Evolutionary conservation across 2,113 vertebrate genomes (phyloP).

Genomic region (Ondatra zibethicus): DNA sequence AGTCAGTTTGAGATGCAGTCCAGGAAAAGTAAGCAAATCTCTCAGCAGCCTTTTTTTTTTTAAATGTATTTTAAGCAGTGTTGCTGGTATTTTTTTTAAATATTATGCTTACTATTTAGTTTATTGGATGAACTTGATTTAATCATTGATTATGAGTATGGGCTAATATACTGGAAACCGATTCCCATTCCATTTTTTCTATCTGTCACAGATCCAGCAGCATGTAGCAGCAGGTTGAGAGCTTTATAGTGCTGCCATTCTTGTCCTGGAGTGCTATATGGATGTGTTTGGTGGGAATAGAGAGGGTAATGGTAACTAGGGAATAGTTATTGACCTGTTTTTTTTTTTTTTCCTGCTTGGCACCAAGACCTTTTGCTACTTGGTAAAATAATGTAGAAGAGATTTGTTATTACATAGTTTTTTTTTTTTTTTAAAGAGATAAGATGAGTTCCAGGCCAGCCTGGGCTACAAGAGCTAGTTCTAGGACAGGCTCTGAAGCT

Average conservation of each 20-base stretch:
- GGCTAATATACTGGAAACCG: slow-evolving; percentile 11
- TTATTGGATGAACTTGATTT: slow-evolving; percentile 30
- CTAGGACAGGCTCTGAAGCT: no score
- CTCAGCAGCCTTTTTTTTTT: slow-evolving; percentile 54
- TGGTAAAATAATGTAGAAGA: slow-evolving; percentile 64
- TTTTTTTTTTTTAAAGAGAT: slow-evolving; percentile 42
- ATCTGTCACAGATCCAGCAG: slow-evolving; percentile 14
- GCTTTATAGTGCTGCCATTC: slow-evolving; percentile 41
- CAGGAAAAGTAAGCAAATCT: slow-evolving; percentile 95
- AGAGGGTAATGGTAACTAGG: slow-evolving; percentile 58
- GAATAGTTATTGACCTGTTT: slow-evolving; percentile 58
- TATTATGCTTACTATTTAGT: slow-evolving; percentile 2
- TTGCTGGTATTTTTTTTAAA: slow-evolving; percentile 34
- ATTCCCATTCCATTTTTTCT: slow-evolving; percentile 5
- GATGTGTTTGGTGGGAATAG: neutral
- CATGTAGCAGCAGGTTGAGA: neutral
- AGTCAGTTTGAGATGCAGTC: slow-evolving; percentile 99
- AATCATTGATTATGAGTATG: slow-evolving; percentile 27
- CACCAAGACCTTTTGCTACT: slow-evolving; percentile 64
- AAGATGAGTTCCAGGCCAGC: neutral
- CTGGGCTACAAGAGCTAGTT: no score
- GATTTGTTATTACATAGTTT: neutral
- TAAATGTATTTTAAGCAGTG: slow-evolving; percentile 46
- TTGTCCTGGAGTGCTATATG: slow-evolving; percentile 46
- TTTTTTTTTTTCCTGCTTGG: slow-evolving; percentile 14